These are phyloP conservation scores for Aspidoscelis tigris DNA, from an alignment of 2,113 vertebrate species.

Conservation along the genomic window DNA sequence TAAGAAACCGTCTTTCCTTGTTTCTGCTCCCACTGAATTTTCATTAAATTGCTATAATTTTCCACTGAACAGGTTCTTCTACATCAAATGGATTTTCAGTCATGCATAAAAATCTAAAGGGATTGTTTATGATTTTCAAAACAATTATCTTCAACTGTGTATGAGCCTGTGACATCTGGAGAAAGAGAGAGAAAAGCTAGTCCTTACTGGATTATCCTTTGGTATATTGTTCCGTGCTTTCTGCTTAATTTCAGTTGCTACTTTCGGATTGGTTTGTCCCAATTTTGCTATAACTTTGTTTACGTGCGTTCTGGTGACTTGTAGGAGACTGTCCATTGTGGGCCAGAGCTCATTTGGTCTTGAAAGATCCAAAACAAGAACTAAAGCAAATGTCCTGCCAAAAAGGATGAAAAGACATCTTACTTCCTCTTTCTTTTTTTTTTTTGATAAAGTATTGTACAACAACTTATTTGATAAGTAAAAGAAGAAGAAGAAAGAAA, in stretches of 20 bases:
- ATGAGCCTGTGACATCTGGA: conserved; percentile 60
- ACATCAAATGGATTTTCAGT: conserved; percentile 76
- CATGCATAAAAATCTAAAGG: conserved; percentile 76
- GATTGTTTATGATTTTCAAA: conserved; percentile 70
- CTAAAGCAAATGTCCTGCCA: conserved; percentile 84
- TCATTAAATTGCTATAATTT: conserved; percentile 82
- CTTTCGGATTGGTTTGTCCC: conserved; percentile 78
- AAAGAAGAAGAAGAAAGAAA: no score
- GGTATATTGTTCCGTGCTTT: conserved; percentile 75
- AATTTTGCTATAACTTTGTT: conserved; percentile 79
- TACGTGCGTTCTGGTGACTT: conserved; percentile 80
- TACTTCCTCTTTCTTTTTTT: neutral
- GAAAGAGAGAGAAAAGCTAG: conserved; percentile 48
- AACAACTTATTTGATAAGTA: no score
- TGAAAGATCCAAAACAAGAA: conserved; percentile 92
- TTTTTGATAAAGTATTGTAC: no score
- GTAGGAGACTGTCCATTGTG: conserved; percentile 88
- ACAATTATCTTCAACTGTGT: conserved; percentile 66
- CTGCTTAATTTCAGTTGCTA: conserved; percentile 76
- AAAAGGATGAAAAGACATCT: conserved; percentile 27
- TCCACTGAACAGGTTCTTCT: conserved; percentile 79
- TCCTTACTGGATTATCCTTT: conserved; percentile 91
- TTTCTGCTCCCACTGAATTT: conserved; percentile 74
- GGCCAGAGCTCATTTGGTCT: conserved; percentile 89
- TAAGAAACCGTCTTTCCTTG: conserved; percentile 72